These are phyloP conservation scores for Sigmodon hispidus DNA, from an alignment of 2,113 vertebrate species.

Conservation along the genomic window DNA sequence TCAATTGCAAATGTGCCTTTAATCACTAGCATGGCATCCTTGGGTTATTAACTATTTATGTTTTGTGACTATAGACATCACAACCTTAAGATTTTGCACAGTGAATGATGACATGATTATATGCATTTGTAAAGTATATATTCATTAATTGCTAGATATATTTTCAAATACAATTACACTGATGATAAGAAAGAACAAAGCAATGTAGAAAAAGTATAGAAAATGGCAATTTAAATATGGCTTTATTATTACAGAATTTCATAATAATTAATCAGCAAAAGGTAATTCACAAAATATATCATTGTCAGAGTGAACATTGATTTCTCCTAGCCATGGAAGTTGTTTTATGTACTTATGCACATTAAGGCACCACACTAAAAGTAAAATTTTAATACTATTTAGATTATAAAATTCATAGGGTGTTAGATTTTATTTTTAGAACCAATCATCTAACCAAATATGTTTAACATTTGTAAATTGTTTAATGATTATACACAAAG, in stretches of 20 bases:
- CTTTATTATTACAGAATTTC: conserved; percentile 12
- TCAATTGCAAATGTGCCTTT: conserved; percentile 14
- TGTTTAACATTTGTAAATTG: conserved; percentile 16
- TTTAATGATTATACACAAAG: not conserved
- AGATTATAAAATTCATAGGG: conserved; percentile 10
- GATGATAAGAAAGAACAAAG: not conserved
- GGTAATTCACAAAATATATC: conserved; percentile 1
- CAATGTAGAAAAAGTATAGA: not conserved
- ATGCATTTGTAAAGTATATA: not conserved
- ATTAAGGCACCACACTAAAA: not conserved
- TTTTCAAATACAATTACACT: conserved; percentile 43
- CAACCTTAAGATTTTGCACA: not conserved
- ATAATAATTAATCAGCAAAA: not conserved
- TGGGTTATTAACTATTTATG: not conserved
- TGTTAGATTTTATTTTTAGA: not conserved
- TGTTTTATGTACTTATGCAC: not conserved
- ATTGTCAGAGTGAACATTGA: not conserved
- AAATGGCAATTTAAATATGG: not conserved
- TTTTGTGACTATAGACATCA: not conserved
- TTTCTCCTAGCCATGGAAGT: not conserved
- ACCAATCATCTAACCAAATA: not conserved
- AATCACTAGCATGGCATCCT: not conserved
- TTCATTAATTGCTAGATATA: not conserved
- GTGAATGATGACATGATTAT: not conserved
- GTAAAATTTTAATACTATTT: not conserved